Base-by-base conservation (phyloP, 2,797 vertebrate species). In the Fundulus diaphanus region DNA sequence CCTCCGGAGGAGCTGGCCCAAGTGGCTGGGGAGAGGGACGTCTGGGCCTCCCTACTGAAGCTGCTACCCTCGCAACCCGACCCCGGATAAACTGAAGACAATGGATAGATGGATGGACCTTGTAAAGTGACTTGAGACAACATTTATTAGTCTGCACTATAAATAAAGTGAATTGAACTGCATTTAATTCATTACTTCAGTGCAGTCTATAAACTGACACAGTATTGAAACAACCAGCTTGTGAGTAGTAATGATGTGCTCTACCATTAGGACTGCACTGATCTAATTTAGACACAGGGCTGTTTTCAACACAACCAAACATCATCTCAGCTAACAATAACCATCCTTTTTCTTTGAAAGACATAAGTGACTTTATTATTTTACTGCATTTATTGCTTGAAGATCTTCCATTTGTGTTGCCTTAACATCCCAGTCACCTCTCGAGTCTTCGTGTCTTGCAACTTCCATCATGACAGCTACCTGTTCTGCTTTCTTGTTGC, bases 381-480 rank as follows among this genome's bases (percentile, higher is more conserved):
- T 31, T 16, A 16, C 7, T 5, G 0, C 5, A 16, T 29, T 33
- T 44, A 75, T 73, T 16, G 77, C 18, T 56, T 65, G 5, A 63
- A 59, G 44, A 76, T 29, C 61, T 52, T 67, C 57, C 42, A 18
- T 76, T 40, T 74, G 42, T 68, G 27, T 46, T 29, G 20, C 52
- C 81, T 85, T 76, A 65, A 81, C 75, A 85, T 87, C 85, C 84
- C 68, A 61, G 59, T 66, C 80, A 69, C 42, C 27, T 7, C 74
- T 75, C 27, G 3, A 22, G 80, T 78, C 79, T 74, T 80, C 66
- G 74, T 81, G 84, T 82, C 56, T 87, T 65, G 13, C 40, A 61
- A 73, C 68, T 82, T 90, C 79, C 88, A 82, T 88, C 87, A 82
- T 78, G 73, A 84, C 86, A 82, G 75, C 49, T 51, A 37, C 72